A percentile compares a stretch with the other conserved stretches of the same genome.
These are phyloP conservation scores for Intellagama lesueurii DNA, from an alignment of 2,797 vertebrate genomes.

Conservation along the genomic window DNA sequence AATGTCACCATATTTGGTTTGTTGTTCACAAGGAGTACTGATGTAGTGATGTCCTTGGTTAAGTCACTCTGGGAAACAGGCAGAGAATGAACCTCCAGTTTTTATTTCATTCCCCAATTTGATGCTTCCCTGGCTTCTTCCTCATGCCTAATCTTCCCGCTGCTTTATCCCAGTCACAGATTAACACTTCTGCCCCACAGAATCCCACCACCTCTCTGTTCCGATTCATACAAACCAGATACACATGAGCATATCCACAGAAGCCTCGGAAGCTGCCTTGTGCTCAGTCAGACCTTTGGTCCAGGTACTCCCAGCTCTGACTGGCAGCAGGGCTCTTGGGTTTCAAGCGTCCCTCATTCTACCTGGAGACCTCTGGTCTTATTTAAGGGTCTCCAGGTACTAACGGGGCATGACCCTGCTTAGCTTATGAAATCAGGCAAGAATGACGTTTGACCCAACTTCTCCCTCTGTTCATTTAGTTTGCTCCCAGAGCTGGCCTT, in stretches of 20 bases:
- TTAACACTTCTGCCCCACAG: neutral
- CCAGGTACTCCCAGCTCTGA: no score
- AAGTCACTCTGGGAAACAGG: constrained; percentile 87
- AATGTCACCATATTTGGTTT: constrained; percentile 97
- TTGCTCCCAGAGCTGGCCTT: neutral
- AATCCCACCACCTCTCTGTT: neutral
- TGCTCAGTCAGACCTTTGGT: no score
- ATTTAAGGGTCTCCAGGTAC: no score
- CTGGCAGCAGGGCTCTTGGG: no score
- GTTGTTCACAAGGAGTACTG: constrained; percentile 93
- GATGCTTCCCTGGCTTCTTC: neutral
- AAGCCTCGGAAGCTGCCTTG: no score
- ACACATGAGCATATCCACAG: no score
- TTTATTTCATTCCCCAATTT: neutral
- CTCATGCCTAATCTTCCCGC: neutral
- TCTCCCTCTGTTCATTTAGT: neutral
- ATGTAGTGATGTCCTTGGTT: constrained; percentile 94
- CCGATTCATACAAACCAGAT: neutral
- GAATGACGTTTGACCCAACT: no score
- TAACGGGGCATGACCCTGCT: no score
- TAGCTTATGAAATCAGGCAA: no score
- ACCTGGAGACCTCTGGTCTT: no score
- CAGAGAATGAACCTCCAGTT: neutral
- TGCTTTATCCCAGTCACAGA: neutral
- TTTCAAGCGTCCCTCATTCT: no score